phyloP scores from a whole-genome alignment of 1,140 invertebrate species.

The Scaptomyza pallida region DNA sequence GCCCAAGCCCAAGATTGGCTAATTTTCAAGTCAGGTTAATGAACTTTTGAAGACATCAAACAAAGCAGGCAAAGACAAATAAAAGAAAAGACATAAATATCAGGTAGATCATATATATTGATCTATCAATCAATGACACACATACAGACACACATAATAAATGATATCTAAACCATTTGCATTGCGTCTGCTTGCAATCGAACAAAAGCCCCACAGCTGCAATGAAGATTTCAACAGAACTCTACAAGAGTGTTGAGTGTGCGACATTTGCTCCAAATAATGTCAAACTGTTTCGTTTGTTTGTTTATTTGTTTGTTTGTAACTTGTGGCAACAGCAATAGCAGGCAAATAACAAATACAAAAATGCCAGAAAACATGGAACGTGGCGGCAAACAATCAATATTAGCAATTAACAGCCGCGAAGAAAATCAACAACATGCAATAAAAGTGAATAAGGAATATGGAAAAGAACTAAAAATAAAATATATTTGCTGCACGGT shows the following conservation, averaged over 20 bases:
- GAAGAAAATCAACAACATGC: conserved; percentile 1
- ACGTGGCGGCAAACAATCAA: conserved; percentile 34
- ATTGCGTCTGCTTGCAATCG: conserved; percentile 25
- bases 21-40: conserved; percentile 40
- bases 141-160: background rate
- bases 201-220: conserved; percentile 5
- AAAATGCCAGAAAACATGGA: conserved; percentile 4
- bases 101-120: conserved; percentile 29
- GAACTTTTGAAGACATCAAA: conserved; percentile 7
- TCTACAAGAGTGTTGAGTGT: background rate
- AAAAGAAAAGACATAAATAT: conserved; percentile 3
- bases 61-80: conserved; percentile 9
- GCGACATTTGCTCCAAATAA: conserved; percentile 35
- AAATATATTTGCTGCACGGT: too few species aligned
- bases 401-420: conserved; percentile 32
- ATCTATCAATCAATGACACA: conserved; percentile 5
- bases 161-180: conserved; percentile 9
- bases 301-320: conserved; percentile 18
- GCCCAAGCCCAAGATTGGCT: conserved; percentile 13
- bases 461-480: conserved; percentile 2
- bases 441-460: conserved; percentile 12
- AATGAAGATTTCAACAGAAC: conserved; percentile 9
- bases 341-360: background rate
- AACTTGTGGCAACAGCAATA: conserved; percentile 34
- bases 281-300: conserved; percentile 26